Evolutionary conservation across 2,113 vertebrate species (phyloP), one percentile per base, ranked within the genome.

Genomic region (Pungitius pungitius): DNA sequence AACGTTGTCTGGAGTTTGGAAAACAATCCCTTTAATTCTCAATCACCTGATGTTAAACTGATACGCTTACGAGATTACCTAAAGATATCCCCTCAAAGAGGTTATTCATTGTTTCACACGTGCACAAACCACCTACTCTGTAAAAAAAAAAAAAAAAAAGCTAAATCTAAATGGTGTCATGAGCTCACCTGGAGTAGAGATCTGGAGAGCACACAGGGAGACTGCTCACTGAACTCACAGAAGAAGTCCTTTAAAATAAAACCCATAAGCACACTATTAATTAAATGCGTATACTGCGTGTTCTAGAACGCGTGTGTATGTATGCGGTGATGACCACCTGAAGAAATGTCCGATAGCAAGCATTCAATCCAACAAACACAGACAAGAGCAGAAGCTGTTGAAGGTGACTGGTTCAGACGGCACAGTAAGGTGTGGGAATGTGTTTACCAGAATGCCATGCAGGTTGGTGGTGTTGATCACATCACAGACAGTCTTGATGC

Each of bases 161-260:
- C 33, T 35, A 8, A 20, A 58, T 56, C 8, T n/a, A 42, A 75
- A 8, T 7, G 9, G 40, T 3, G 15, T 20, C 8, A 17, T 6
- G 6, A 88, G 64, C 93, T 93, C 91, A 95, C 97, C 93, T 99
- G 97, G 82, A 99, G 94, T 9, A 99, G 90, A 71, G 97, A 99
- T 91, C 98, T 95, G 85, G 98, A 99, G 72, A 99, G 96, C 75
- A 99, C 97, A 90, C 97, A 99, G 0, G 98, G 98, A 30, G 97
- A 99, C 35, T 99, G 97, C 78, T 99, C 98, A 85, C 98, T 99
- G 90, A 99, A 99, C 86, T 99, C 97, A 95, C 96, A 98, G 90
- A 99, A 99, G 84, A 99, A 99, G 83, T 99, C 98, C 98, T 99
- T 67, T 14, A 47, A 63, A 14, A 30, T 45, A 62, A 12, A 72